Evolutionary conservation across 2,113 vertebrate species (phyloP).

Genomic region (Dunckerocampus dactyliophorus): DNA sequence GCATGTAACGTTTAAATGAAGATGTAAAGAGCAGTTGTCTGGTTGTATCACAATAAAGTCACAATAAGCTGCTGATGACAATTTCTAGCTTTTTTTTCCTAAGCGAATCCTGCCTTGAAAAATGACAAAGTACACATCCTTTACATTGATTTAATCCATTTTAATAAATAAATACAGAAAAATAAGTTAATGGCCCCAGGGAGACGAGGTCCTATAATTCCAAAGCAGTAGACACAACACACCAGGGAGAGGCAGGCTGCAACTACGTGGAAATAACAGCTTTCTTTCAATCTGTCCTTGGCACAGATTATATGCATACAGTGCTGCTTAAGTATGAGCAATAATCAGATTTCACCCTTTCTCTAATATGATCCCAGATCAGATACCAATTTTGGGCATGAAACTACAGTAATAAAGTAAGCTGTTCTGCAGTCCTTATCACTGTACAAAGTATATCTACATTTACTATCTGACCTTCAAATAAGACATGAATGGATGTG

Average conservation of each 20-base stretch:
- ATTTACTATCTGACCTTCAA: constrained; percentile 5
- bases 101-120: background rate
- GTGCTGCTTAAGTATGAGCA: constrained; percentile 20
- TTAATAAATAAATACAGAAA: constrained; percentile 81
- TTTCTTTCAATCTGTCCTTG: constrained; percentile 26
- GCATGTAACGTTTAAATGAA: background rate
- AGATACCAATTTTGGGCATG: background rate
- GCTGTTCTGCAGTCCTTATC: constrained; percentile 25
- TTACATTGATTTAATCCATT: constrained; percentile 48
- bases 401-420: constrained; percentile 20
- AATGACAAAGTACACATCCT: constrained; percentile 10
- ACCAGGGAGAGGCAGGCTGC: constrained; percentile 31
- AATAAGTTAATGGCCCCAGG: constrained; percentile 69
- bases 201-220: constrained; percentile 60
- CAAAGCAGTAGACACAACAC: constrained; percentile 55
- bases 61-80: background rate
- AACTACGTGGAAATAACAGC: constrained; percentile 37
- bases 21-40: background rate
- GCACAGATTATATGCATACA: constrained; percentile 33
- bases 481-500: constrained; percentile 10
- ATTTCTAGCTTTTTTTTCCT: background rate
- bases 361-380: background rate
- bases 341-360: constrained; percentile 31
- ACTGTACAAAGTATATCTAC: constrained; percentile 14
- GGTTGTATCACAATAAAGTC: constrained; percentile 4